A percentile compares a stretch with the other conserved stretches of the same genome.
Conservation (phyloP, 2,888 invertebrate species). For the Lepidocyrtoides sp. region DNA sequence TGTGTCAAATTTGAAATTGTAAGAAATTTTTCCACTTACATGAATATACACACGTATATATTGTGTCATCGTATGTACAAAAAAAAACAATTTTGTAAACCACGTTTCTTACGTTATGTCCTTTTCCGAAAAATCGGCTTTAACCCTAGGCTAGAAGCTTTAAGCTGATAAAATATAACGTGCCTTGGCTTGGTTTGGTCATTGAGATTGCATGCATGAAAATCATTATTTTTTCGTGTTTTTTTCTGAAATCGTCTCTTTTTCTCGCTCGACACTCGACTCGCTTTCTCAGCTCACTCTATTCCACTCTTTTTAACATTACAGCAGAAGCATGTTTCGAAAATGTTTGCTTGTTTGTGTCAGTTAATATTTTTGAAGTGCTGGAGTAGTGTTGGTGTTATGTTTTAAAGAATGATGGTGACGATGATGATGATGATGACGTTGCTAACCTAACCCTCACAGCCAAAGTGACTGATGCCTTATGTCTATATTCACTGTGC, state of each 20-base stretch:
- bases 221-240: conserved; percentile 85
- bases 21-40: conserved; percentile 37
- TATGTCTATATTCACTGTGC: conserved; percentile 50
- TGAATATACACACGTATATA: no score
- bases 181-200: conserved; percentile 51
- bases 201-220: conserved; percentile 84
- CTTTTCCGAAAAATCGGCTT: conserved; percentile 7
- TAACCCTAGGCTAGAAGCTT: not conserved
- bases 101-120: not conserved
- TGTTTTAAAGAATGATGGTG: conserved; percentile 44
- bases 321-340: not conserved
- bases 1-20: conserved; percentile 58
- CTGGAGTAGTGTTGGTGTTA: conserved; percentile 68
- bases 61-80: not conserved
- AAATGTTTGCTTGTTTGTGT: conserved; percentile 73
- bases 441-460: conserved; percentile 47
- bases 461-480: conserved; percentile 59
- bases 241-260: conserved; percentile 79
- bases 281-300: conserved; percentile 33
- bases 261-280: conserved; percentile 64
- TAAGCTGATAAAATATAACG: not conserved
- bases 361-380: conserved; percentile 78
- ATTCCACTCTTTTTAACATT: conserved; percentile 26
- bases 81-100: conserved; percentile 6
- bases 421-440: conserved; percentile 57